Percentiles rank a stretch among this genome's conserved stretches.
Evolutionary conservation across 2,797 vertebrate genomes (phyloP).

Genomic region (Gila robusta): DNA sequence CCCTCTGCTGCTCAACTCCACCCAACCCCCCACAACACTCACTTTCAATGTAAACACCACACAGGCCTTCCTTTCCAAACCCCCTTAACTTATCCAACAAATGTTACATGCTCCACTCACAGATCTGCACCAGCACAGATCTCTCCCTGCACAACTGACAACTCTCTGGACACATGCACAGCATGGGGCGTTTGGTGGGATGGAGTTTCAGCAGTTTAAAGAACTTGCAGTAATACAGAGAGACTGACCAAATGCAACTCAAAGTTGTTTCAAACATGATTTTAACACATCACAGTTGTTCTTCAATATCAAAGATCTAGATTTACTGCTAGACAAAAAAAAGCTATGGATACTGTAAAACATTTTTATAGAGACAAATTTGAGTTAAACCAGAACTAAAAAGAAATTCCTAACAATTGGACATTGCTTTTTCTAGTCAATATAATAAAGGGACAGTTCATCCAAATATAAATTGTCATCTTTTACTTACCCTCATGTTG

Average conservation of each 20-base stretch:
- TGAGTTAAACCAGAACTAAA: not conserved
- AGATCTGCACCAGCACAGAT: slow-evolving; percentile 13
- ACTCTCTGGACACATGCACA: slow-evolving; percentile 13
- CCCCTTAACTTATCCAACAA: slow-evolving; percentile 49
- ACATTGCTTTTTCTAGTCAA: not conserved
- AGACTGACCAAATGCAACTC: slow-evolving; percentile 7
- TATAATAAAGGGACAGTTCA: not conserved
- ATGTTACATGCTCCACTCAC: slow-evolving; percentile 37
- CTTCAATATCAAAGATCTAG: not conserved
- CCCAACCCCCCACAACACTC: slow-evolving; percentile 61
- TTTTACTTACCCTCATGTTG: slow-evolving; percentile 6
- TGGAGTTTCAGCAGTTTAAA: slow-evolving; percentile 6
- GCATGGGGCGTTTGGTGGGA: not conserved
- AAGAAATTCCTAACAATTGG: not conserved
- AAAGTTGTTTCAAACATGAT: not conserved
- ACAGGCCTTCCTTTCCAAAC: slow-evolving; percentile 50
- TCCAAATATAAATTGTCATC: not conserved
- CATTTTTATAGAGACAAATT: not conserved
- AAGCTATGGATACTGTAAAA: not conserved
- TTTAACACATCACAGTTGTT: not conserved
- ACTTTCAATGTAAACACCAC: slow-evolving; percentile 58
- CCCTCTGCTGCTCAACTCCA: slow-evolving; percentile 55
- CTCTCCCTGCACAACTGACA: slow-evolving; percentile 21
- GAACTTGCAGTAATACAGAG: slow-evolving; percentile 14
- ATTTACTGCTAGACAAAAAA: not conserved